phyloP scores from a whole-genome alignment of 2,113 vertebrate species.

The Oophaga pumilio region DNA sequence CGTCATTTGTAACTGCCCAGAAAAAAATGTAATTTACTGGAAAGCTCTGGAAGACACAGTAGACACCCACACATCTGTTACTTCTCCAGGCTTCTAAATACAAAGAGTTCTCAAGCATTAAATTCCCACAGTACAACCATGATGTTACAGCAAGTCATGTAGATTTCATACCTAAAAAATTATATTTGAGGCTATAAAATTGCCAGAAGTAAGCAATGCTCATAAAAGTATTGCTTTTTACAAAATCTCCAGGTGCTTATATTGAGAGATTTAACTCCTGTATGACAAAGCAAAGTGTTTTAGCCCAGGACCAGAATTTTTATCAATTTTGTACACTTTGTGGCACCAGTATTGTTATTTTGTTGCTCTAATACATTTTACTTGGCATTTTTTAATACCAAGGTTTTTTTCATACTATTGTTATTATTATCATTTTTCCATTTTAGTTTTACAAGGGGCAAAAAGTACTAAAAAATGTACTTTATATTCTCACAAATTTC shows the following conservation, averaged over 20 bases:
- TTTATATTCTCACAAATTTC: too few species aligned
- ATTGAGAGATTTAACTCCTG: neutral
- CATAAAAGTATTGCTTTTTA: neutral
- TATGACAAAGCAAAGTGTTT: neutral
- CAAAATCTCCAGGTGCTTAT: neutral
- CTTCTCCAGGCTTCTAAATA: conserved; percentile 8
- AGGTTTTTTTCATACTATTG: too few species aligned
- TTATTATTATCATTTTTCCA: too few species aligned
- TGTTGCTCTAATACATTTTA: too few species aligned
- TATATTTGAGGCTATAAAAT: neutral
- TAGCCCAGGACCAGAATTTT: too few species aligned
- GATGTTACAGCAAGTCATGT: neutral
- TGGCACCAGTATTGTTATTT: too few species aligned
- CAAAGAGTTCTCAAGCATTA: conserved; percentile 4
- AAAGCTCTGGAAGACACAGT: conserved; percentile 61
- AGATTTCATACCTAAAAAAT: conserved; percentile 16
- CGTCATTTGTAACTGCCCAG: conserved; percentile 61
- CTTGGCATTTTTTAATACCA: too few species aligned
- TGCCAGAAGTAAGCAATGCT: neutral
- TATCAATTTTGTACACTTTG: too few species aligned
- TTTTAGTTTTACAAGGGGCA: too few species aligned
- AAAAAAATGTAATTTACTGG: conserved; percentile 62
- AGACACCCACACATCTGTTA: conserved; percentile 55
- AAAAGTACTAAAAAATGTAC: too few species aligned
- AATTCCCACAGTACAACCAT: neutral